phyloP scores from a whole-genome alignment of 2,113 vertebrate species.

The Platichthys stellatus region DNA sequence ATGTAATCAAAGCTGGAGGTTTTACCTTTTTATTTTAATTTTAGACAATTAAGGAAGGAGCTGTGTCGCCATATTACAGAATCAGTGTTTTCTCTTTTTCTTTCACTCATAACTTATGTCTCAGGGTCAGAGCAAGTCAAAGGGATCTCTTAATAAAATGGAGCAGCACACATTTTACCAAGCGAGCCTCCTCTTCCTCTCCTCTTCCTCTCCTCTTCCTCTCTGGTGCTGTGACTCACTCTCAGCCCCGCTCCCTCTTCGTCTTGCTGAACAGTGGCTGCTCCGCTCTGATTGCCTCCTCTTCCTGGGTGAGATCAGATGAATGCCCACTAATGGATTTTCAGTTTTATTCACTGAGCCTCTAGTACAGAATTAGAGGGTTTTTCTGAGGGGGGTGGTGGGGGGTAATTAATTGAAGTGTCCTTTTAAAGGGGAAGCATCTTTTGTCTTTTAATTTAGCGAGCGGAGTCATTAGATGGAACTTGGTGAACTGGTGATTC shows the following conservation, averaged over 20 bases:
- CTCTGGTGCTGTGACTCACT: background rate
- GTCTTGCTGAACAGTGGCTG: slow-evolving; percentile 24
- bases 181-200: background rate
- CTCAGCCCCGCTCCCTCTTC: background rate
- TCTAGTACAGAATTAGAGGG: slow-evolving; percentile 72
- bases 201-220: background rate
- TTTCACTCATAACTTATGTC: background rate
- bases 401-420: slow-evolving; percentile 78
- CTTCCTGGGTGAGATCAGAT: slow-evolving; percentile 66
- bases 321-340: slow-evolving; percentile 79
- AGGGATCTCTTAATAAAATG: background rate
- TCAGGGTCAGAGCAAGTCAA: background rate
- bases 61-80: no score
- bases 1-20: no score
- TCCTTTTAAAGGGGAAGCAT: slow-evolving; percentile 70
- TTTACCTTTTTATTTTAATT: no score
- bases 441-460: slow-evolving; percentile 75
- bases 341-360: slow-evolving; percentile 79
- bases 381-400: slow-evolving; percentile 40
- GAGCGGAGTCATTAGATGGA: slow-evolving; percentile 69
- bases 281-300: slow-evolving; percentile 65
- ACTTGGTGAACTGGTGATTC: slow-evolving; percentile 50
- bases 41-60: no score
- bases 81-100: background rate
- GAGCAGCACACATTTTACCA: background rate